A percentile compares a stretch with the other conserved stretches of the same genome.
Evolutionary conservation across 2,888 invertebrate genomes (phyloP).

Genomic region (Parnassius mnemosyne): DNA sequence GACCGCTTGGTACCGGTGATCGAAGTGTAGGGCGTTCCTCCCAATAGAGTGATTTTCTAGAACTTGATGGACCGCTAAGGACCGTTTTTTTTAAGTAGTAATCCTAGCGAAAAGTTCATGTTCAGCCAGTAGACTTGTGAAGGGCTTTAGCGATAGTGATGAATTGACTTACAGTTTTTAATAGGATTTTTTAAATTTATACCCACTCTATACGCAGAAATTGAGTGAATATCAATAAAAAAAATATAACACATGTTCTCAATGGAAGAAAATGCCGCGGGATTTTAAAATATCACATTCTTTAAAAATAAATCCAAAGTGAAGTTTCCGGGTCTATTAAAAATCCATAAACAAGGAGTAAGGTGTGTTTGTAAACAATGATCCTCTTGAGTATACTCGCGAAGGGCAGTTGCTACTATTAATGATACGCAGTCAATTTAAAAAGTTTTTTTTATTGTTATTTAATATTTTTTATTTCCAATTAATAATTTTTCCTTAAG

Average conservation of each 20-base stretch:
- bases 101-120: too few species aligned
- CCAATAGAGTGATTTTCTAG: too few species aligned
- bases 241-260: background rate
- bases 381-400: background rate
- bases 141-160: too few species aligned
- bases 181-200: too few species aligned
- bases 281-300: constrained; percentile 9
- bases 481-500: too few species aligned
- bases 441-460: background rate
- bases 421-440: background rate
- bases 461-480: background rate
- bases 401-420: constrained; percentile 1
- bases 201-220: background rate
- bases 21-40: too few species aligned
- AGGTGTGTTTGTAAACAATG: constrained; percentile 6
- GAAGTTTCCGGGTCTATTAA: constrained; percentile 14
- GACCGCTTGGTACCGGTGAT: too few species aligned
- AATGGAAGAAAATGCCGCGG: constrained; percentile 15
- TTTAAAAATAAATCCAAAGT: background rate
- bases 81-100: too few species aligned
- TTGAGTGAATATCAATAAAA: background rate
- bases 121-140: too few species aligned
- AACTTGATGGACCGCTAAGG: too few species aligned
- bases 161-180: too few species aligned
- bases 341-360: constrained; percentile 8